Percentiles rank a stretch among this genome's conserved stretches.
These are phyloP conservation scores for Siniperca chuatsi DNA, from an alignment of 2,113 vertebrate genomes.

Conservation along the genomic window DNA sequence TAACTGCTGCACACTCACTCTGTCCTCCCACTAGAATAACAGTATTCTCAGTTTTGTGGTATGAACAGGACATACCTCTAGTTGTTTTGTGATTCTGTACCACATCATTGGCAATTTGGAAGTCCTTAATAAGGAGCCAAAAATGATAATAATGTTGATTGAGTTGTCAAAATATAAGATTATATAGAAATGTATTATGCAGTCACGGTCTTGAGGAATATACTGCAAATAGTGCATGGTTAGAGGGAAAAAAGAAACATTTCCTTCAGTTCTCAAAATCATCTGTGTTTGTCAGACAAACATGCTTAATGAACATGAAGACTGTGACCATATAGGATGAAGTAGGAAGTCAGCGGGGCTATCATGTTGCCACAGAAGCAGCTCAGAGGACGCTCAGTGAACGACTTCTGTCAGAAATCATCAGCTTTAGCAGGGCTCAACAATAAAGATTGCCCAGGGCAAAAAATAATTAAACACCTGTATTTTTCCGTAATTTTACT, in stretches of 20 bases:
- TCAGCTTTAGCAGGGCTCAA: constrained; percentile 9
- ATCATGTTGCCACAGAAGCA: constrained; percentile 45
- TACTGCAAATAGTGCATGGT: neutral
- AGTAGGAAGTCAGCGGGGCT: constrained; percentile 7
- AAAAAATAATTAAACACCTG: no score
- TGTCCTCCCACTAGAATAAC: constrained; percentile 23
- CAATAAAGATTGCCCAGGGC: no score
- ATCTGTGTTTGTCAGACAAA: constrained; percentile 6
- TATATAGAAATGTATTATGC: neutral
- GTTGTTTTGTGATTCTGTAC: neutral
- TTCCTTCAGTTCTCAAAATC: neutral
- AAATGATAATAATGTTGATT: neutral
- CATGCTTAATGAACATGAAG: neutral
- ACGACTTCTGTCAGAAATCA: constrained; percentile 52
- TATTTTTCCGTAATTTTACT: no score
- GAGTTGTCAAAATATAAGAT: neutral
- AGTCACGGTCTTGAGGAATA: neutral
- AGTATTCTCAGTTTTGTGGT: neutral
- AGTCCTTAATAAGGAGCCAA: neutral
- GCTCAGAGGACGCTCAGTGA: constrained; percentile 9
- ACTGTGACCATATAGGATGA: constrained; percentile 19
- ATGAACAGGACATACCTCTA: neutral
- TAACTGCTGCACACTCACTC: constrained; percentile 10
- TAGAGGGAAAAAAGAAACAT: neutral
- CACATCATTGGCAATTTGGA: neutral